Percentiles rank a stretch among this genome's conserved stretches.
Conservation (phyloP, 2,797 vertebrate genomes). For the Megalops cyprinoides region DNA sequence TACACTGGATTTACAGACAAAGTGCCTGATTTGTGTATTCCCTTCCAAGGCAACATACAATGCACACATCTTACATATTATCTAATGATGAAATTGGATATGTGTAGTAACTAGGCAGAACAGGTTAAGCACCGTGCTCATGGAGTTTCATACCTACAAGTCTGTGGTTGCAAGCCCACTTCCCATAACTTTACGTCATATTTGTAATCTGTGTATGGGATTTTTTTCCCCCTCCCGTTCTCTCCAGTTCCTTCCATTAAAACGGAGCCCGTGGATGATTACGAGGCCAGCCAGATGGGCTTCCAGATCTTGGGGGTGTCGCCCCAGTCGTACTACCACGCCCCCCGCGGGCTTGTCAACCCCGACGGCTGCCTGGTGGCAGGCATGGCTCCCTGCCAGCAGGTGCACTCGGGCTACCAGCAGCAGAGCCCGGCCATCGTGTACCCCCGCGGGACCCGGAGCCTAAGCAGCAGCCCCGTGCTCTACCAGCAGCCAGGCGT, state of each 20-base stretch:
- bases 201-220: not conserved
- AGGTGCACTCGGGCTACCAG: constrained; percentile 82
- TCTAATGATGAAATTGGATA: too few species aligned
- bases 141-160: too few species aligned
- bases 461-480: constrained; percentile 76
- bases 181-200: not conserved
- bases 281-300: constrained; percentile 85
- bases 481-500: constrained; percentile 79
- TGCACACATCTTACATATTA: too few species aligned
- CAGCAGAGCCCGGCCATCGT: constrained; percentile 87
- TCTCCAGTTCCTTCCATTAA: constrained; percentile 92
- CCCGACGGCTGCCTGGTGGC: constrained; percentile 83
- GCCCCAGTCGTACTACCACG: constrained; percentile 86
- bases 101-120: too few species aligned
- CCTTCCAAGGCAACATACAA: too few species aligned
- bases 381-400: constrained; percentile 90
- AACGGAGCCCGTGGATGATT: constrained; percentile 93
- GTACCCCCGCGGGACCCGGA: constrained; percentile 84
- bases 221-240: constrained; percentile 33
- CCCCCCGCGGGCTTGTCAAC: constrained; percentile 79
- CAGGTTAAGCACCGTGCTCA: too few species aligned
- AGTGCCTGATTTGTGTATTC: too few species aligned
- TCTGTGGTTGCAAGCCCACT: too few species aligned
- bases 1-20: too few species aligned
- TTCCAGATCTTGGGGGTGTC: constrained; percentile 84